phyloP scores from a whole-genome alignment of 2,797 vertebrate genomes.

The Hippopotamyrus pictus region DNA sequence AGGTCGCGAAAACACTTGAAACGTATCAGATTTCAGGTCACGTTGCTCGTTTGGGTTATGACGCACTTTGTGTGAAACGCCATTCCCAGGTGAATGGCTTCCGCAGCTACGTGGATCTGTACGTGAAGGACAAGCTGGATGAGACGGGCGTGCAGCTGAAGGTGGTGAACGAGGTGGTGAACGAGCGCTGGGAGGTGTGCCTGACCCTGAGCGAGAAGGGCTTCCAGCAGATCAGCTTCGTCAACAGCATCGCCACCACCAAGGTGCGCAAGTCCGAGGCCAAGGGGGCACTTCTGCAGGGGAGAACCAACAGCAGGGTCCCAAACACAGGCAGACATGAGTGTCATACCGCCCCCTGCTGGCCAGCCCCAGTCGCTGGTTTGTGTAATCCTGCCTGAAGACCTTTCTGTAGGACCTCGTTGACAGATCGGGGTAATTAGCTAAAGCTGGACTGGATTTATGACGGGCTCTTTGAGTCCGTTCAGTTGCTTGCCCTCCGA shows the following conservation, averaged over 20 bases:
- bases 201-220: conserved; percentile 84
- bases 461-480: neutral
- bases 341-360: neutral
- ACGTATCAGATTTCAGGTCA: neutral
- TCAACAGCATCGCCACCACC: conserved; percentile 87
- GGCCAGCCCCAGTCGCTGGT: neutral
- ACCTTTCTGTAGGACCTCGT: neutral
- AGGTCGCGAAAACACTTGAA: neutral
- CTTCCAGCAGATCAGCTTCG: conserved; percentile 86
- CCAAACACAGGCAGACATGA: neutral
- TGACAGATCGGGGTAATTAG: neutral
- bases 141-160: conserved; percentile 81
- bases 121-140: conserved; percentile 83
- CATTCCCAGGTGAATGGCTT: conserved; percentile 72
- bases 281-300: neutral
- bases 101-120: conserved; percentile 84
- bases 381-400: neutral
- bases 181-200: conserved; percentile 83
- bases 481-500: neutral
- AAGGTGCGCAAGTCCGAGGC: conserved; percentile 58
- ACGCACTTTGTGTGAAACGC: neutral
- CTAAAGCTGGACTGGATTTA: neutral
- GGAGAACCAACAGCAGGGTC: neutral
- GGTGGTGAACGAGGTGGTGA: conserved; percentile 79
- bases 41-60: neutral